Conservation (phyloP, 2,113 vertebrate genomes). For the Dicrurus megarhynchus region DNA sequence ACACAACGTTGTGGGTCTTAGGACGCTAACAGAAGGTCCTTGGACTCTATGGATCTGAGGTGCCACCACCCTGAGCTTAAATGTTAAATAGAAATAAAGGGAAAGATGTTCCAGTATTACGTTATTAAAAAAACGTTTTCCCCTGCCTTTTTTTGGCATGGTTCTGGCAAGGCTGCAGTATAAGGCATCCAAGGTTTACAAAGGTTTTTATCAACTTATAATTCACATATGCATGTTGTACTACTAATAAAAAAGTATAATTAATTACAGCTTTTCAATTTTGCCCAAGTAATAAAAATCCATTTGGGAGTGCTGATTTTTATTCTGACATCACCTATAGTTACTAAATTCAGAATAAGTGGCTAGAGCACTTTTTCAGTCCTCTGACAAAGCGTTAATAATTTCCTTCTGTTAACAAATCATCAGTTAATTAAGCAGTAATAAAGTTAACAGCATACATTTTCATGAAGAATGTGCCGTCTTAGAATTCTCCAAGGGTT, state of each 20-base stretch:
- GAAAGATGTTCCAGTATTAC: background rate
- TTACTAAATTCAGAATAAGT: background rate
- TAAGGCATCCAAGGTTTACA: background rate
- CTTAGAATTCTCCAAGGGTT: background rate
- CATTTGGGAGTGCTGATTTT: background rate
- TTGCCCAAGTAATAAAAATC: background rate
- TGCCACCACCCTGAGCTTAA: background rate
- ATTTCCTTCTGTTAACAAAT: background rate
- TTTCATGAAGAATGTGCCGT: background rate
- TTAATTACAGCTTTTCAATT: background rate
- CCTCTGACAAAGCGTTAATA: background rate
- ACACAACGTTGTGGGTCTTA: accelerated
- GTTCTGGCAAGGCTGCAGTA: background rate
- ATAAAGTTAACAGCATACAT: background rate
- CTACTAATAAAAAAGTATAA: background rate
- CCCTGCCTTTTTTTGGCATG: background rate
- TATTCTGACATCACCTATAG: background rate
- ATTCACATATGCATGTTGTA: background rate
- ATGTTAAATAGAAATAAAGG: background rate
- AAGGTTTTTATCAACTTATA: background rate
- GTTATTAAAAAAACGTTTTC: background rate
- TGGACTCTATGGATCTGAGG: background rate
- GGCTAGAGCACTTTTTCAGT: background rate
- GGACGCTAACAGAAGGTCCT: background rate
- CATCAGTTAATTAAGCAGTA: background rate